Base-by-base conservation (phyloP, 2,888 invertebrate species). In the Hybos culiciformis region DNA sequence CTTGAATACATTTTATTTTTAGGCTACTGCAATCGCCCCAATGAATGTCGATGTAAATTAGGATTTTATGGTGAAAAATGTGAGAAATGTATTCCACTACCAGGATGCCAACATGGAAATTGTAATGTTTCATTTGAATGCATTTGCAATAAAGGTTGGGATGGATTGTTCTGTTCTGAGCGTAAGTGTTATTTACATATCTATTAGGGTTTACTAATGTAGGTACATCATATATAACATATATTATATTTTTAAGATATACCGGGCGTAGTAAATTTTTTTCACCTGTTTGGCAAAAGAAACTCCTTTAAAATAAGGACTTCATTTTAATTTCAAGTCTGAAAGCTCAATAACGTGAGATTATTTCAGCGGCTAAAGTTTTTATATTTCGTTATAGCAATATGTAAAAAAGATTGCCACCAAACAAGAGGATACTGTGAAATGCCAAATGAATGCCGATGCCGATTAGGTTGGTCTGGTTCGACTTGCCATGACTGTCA, bases 381-480 rank as follows among this genome's bases (percentile, higher is more conserved):
- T n/a, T n/a, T n/a, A n/a, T n/a, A n/a, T n/a, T n/a, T 20, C 49
- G 50, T 63, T 69, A n/a, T 65, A 87, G 87, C 91, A 7, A 79
- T 83, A 47, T 92, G 91, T 62, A 75, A 82, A n/a, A 69, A 76
- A 5, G 88, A 88, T 54, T 92, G 91, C 62, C 83, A 90, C 64
- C 69, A 77, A 21, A 82, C 82, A 3, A 74, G 90, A 46, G 92
- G 92, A 3, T 88, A 81, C 67, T 92, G 92, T 62, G 83, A 85
- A 58, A 68, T 72, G 26, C 92, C 92, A 0, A 83, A 83, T 38
- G 90, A 91, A 60, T 92, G 92, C 67, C 68, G 85, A 54, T 93
- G 93, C 62, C 77, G 85, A 37, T 67, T 87, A n/a, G 93, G 93
- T 42, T 94, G 90, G 88, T 73, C 83, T 7, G 93, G 93, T 1